Evolutionary conservation across 2,797 vertebrate species (phyloP), one percentile per base, ranked within the genome.

Genomic region (Acanthurus tractus): DNA sequence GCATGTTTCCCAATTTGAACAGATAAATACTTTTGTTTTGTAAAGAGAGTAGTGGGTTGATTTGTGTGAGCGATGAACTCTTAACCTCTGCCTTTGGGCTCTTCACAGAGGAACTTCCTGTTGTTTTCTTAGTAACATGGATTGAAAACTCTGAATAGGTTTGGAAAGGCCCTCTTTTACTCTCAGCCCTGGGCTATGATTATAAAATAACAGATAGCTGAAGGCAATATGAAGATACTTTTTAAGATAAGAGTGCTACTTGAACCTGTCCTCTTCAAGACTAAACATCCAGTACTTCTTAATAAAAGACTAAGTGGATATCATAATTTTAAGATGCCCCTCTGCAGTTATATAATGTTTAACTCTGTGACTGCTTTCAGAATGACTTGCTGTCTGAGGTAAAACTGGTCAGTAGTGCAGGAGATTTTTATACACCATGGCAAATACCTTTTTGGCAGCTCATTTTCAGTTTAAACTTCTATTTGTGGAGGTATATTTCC

Each of bases 401-500:
- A 29, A 67, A 40, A 65, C 14, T 36, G 6, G 46, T 75, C 38
- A 42, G 34, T 9, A 18, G 14, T 64, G 63, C 48, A 22, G 18
- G 46, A 49, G 22, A 70, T 68, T 61, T 61, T 65, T 61, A 29
- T 70, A 58, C 40, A 62, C 48, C 56, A 81, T 63, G 38, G 62
- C 62, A 80, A 88, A 90, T 80, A 83, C 63, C 48, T 76, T 74
- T 74, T 61, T 65, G 56, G 72, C 74, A 63, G 74, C 87, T 85
- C 79, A 70, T 85, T 89, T 83, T 87, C 78, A 79, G 61, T 86
- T 88, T 70, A 70, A 79, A 88, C 86, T 58, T 84, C 66, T 91
- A 74, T 94, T 94, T 93, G 91, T 70, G 79, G 48, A 91, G 86
- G 78, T 88, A 76, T 86, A 86, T 90, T 91, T 89, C 87, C 88